Percentiles rank a stretch among this genome's conserved stretches.
Evolutionary conservation across 2,888 invertebrate species (phyloP).

Genomic region (Phania funesta): DNA sequence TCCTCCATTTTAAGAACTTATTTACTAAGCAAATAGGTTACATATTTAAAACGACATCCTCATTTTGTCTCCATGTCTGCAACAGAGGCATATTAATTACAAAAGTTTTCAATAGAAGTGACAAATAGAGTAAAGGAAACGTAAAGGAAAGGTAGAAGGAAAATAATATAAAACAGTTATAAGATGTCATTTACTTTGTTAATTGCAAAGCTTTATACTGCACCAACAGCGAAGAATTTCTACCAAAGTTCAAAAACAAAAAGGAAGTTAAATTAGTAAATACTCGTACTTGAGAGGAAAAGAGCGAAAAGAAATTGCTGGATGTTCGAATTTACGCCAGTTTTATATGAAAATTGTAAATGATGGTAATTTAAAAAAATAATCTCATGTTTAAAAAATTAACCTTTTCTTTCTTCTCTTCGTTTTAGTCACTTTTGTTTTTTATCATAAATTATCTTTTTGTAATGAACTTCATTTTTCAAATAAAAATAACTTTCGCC

Average conservation of each 20-base stretch:
- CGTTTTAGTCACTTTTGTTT: neutral
- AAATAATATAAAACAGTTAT: slow-evolving; percentile 43
- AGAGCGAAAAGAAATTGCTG: neutral
- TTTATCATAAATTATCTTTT: no score
- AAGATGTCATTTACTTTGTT: slow-evolving; percentile 71
- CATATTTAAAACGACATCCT: slow-evolving; percentile 23
- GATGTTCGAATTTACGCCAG: neutral
- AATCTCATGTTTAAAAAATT: no score
- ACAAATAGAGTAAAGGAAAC: neutral
- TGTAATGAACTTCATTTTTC: neutral
- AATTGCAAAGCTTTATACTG: slow-evolving; percentile 72
- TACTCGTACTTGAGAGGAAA: neutral
- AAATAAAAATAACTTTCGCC: slow-evolving; percentile 11
- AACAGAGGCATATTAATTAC: slow-evolving; percentile 68
- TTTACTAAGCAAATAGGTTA: neutral
- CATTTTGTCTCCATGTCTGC: slow-evolving; percentile 40
- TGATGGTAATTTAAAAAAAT: no score
- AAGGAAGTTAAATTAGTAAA: neutral
- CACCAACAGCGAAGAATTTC: slow-evolving; percentile 17
- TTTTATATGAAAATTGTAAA: no score
- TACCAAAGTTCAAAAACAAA: neutral
- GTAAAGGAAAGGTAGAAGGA: neutral
- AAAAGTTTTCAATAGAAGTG: slow-evolving; percentile 62
- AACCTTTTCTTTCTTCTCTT: no score
- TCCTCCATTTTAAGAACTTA: neutral